A percentile compares a stretch with the other conserved stretches of the same genome.
Conservation (phyloP, 1,140 invertebrate species). For the Bombus confusus region DNA sequence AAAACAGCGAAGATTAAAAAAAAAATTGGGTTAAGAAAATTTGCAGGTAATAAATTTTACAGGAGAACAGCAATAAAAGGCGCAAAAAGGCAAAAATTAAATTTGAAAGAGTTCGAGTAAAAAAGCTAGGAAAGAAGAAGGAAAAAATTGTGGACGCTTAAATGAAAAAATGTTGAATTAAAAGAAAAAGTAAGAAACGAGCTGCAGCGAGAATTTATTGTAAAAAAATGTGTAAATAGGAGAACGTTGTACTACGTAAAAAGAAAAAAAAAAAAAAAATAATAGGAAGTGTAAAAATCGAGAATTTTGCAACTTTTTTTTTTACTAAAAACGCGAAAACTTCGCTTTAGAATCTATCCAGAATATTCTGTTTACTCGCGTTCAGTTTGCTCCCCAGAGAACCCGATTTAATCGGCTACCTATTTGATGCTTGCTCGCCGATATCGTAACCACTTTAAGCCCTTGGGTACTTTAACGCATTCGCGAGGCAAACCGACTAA, state of each 20-base stretch:
- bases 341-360: background rate
- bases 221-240: background rate
- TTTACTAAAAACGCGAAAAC: background rate
- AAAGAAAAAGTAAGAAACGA: too few relatives aligned
- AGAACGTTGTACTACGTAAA: background rate
- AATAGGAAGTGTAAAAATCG: background rate
- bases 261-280: too few relatives aligned
- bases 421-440: background rate
- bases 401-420: slow-evolving; percentile 5
- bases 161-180: background rate
- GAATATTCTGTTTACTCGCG: background rate
- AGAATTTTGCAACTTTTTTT: background rate
- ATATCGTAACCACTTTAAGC: slow-evolving; percentile 32
- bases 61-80: background rate
- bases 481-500: slow-evolving; percentile 8
- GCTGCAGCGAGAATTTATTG: background rate
- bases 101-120: background rate
- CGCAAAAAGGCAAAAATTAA: background rate
- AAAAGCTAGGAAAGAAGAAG: background rate
- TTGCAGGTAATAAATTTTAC: background rate
- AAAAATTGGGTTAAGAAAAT: background rate
- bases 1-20: background rate
- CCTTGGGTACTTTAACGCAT: slow-evolving; percentile 25
- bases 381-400: background rate
- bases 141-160: background rate